Percentiles rank a stretch among this genome's conserved stretches.
phyloP scores from a whole-genome alignment of 2,888 invertebrate species.

The Eueremaeus valkanovi region DNA sequence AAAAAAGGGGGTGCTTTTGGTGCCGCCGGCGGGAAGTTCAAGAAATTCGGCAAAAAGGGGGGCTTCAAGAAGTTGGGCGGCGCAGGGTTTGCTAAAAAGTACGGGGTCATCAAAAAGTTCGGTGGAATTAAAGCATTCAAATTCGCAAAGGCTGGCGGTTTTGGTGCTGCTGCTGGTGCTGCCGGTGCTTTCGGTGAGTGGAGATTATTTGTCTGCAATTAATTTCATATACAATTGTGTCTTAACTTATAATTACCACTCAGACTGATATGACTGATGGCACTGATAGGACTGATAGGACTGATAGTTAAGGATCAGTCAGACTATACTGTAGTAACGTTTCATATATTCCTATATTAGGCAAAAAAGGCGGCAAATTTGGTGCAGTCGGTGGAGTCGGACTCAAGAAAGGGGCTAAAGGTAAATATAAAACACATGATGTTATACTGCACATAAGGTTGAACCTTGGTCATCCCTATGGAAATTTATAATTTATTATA shows the following conservation, averaged over 20 bases:
- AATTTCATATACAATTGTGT: not conserved
- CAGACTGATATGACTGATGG: no score
- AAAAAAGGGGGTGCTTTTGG: conserved; percentile 36
- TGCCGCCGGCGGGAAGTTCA: conserved; percentile 35
- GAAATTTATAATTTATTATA: not conserved
- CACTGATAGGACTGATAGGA: no score
- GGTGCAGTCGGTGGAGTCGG: not conserved
- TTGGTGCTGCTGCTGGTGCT: conserved; percentile 26
- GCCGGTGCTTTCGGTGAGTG: conserved; percentile 31
- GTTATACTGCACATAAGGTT: no score
- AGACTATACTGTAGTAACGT: no score
- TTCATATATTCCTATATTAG: no score
- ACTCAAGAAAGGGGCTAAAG: conserved; percentile 26
- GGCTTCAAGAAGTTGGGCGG: conserved; percentile 24
- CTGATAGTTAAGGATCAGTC: no score
- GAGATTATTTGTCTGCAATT: no score
- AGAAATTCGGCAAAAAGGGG: conserved; percentile 33
- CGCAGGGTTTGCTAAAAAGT: conserved; percentile 34
- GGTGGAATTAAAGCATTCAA: conserved; percentile 36
- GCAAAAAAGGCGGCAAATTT: conserved; percentile 24
- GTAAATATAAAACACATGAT: not conserved
- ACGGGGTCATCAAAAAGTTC: conserved; percentile 28
- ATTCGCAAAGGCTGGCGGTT: conserved; percentile 34
- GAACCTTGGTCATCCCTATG: not conserved
- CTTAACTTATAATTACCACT: no score